These are phyloP conservation scores for Mercenaria mercenaria DNA, from an alignment of 1,140 invertebrate genomes.

Conservation along the genomic window DNA sequence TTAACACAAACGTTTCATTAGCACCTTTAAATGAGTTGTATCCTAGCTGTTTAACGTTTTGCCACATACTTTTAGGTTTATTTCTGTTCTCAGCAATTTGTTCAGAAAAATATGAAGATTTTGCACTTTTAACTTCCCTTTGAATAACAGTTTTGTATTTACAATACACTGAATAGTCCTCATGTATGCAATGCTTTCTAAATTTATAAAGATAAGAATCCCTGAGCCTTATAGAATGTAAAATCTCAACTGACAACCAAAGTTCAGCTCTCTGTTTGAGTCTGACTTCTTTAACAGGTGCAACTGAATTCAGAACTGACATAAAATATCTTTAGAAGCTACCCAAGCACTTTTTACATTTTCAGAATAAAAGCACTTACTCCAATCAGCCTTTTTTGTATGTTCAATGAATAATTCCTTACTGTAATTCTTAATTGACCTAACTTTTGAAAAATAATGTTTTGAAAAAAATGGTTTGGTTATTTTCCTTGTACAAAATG, in stretches of 20 bases:
- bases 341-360: neutral
- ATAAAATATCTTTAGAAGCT: constrained; percentile 27
- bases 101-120: neutral
- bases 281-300: too few species aligned
- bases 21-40: neutral
- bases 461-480: neutral
- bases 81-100: neutral
- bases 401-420: constrained; percentile 9
- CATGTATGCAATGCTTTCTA: too few species aligned
- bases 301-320: neutral
- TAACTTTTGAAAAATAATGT: constrained; percentile 34
- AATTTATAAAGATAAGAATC: too few species aligned
- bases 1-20: neutral
- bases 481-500: too few species aligned
- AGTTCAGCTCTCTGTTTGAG: too few species aligned
- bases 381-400: neutral
- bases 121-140: too few species aligned
- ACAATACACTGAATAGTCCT: too few species aligned
- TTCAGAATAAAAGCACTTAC: too few species aligned
- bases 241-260: too few species aligned
- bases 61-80: neutral
- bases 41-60: too few species aligned
- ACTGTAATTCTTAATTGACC: neutral
- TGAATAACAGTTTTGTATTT: too few species aligned
- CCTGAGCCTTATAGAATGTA: too few species aligned